Conservation (phyloP, 1,140 invertebrate genomes). For the Camponotus floridanus region DNA sequence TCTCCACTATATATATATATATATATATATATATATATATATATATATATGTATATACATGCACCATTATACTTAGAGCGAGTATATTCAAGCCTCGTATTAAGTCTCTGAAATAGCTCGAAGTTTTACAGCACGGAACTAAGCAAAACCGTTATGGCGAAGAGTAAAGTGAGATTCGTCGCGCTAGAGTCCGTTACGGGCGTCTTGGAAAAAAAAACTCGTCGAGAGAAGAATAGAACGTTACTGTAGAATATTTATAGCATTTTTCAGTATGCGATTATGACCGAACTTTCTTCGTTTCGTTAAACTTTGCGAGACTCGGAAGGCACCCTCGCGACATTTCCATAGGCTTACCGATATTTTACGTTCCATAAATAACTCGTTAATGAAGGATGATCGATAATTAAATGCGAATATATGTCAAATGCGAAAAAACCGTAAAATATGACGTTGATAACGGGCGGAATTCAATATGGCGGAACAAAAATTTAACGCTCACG, state of each 20-base stretch:
- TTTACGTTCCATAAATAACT: constrained; percentile 3
- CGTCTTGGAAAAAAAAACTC: not conserved
- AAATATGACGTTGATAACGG: constrained; percentile 4
- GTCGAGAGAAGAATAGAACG: constrained; percentile 18
- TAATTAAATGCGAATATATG: not conserved
- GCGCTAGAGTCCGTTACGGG: constrained; percentile 19
- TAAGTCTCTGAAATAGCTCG: constrained; percentile 24
- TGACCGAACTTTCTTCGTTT: constrained; percentile 40
- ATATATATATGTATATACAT: too few relatives aligned
- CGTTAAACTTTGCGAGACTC: not conserved
- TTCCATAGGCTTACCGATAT: constrained; percentile 5
- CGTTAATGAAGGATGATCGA: constrained; percentile 21
- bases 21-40: too few relatives aligned
- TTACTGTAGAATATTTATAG: constrained; percentile 31
- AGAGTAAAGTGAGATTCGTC: constrained; percentile 63
- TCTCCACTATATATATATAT: not conserved
- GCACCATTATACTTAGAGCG: too few relatives aligned
- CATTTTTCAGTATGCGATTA: constrained; percentile 15
- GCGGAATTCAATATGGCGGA: constrained; percentile 31
- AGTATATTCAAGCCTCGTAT: constrained; percentile 32
- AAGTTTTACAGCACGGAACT: constrained; percentile 41
- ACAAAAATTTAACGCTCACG: constrained; percentile 34
- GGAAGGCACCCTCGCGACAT: not conserved
- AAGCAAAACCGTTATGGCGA: constrained; percentile 5
- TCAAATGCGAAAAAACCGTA: not conserved